Conservation (phyloP, 2,888 invertebrate species). For the Unio delphinus region DNA sequence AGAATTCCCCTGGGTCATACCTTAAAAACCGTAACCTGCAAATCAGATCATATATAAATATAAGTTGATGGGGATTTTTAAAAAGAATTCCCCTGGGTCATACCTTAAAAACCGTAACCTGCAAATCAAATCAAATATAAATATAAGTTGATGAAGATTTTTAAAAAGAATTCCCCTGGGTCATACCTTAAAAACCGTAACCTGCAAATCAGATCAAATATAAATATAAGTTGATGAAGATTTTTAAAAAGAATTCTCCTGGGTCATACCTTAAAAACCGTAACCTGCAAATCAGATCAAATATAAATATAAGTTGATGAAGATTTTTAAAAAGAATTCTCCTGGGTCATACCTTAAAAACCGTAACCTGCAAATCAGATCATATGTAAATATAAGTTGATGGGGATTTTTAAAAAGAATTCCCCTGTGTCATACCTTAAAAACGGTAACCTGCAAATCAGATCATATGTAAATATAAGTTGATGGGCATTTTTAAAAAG, state of each 20-base stretch:
- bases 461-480: no score
- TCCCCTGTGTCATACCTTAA: constrained; percentile 58
- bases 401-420: constrained; percentile 52
- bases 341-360: no score
- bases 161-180: no score
- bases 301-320: no score
- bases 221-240: constrained; percentile 28
- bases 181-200: no score
- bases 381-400: neutral
- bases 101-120: constrained; percentile 54
- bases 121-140: neutral
- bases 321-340: neutral
- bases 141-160: neutral
- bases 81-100: constrained; percentile 58
- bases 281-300: constrained; percentile 22
- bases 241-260: constrained; percentile 52
- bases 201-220: no score
- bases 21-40: no score
- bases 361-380: no score
- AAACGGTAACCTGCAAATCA: constrained; percentile 37
- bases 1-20: no score
- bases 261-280: constrained; percentile 54
- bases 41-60: no score
- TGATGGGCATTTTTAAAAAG: neutral
- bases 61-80: constrained; percentile 31